Base-by-base conservation (phyloP, 2,888 invertebrate genomes). In the Drosophila borealis region DNA sequence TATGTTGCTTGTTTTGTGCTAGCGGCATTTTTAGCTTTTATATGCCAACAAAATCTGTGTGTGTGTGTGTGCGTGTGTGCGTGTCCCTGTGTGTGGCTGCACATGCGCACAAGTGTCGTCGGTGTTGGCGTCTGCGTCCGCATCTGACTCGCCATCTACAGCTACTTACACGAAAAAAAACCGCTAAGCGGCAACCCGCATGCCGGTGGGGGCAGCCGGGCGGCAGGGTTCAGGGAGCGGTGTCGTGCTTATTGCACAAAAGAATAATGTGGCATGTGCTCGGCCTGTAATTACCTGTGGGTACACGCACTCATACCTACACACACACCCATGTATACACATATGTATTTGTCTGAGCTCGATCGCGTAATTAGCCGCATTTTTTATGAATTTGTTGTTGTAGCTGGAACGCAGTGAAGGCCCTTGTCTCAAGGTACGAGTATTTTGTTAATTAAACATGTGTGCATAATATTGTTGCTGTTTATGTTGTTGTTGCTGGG, bases 261-360 rank as follows among this genome's bases (percentile, higher is more conserved):
- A 85, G 88, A 86, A 89, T 89, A 80, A 86, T 86, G 89, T 88
- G 88, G 88, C 85, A 89, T 89, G 85, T 86, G 89, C 83, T 69
- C 60, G 64, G 69, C 62, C 77, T 59, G 74, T 80, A 86, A 86
- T 89, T 89, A 88, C 76, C 78, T 67, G 46, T 64, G 69, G 54
- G 36, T 51, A 70, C 62, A 64, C 71, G 61, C 68, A 62, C 51
- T 45, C 72, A 59, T 29, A 60, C 59, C 46, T 54, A 56, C 44
- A 57, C 39, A 10, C 25, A 59, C 37, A 25, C 8, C 4, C 39
- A 33, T 25, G 14, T 49, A 14, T 62, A 39, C 29, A 29, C 29
- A 29, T 49, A 54, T 59, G 46, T 68, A 13, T 49, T 44, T 46
- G 36, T 53, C 59, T 50, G 29, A 41, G 46, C 55, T 46, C 46